Evolutionary conservation across 2,113 vertebrate species (phyloP).

Genomic region (Platichthys stellatus): DNA sequence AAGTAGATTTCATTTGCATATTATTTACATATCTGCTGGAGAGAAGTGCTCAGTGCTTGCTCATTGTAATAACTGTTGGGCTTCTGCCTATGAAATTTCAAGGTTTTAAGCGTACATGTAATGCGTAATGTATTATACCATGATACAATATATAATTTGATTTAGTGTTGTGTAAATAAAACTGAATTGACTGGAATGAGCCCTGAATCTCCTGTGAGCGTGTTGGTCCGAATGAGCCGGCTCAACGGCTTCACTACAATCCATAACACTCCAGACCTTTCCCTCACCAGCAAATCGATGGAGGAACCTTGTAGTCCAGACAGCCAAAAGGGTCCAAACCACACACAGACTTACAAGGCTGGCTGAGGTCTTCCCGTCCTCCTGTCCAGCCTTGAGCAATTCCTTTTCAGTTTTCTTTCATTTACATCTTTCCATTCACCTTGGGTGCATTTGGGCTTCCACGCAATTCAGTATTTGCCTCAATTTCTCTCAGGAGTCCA

Average conservation of each 20-base stretch:
- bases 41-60: neutral
- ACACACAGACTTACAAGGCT: neutral
- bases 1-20: constrained; percentile 19
- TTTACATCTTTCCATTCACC: neutral
- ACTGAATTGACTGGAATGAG: neutral
- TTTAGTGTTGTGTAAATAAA: neutral
- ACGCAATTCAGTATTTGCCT: neutral
- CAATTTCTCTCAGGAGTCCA: neutral
- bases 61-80: neutral
- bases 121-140: neutral
- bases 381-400: neutral
- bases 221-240: neutral
- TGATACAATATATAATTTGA: neutral
- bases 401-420: neutral
- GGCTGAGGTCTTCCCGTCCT: neutral
- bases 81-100: neutral
- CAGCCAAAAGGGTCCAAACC: neutral
- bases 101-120: neutral
- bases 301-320: constrained; percentile 3
- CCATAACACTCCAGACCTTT: constrained; percentile 14
- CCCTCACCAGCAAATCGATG: constrained; percentile 1
- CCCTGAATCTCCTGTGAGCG: neutral
- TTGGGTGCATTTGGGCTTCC: neutral
- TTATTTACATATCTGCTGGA: neutral
- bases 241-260: neutral